These are phyloP conservation scores for Marisa cornuarietis DNA, from an alignment of 1,140 invertebrate genomes.

Conservation along the genomic window DNA sequence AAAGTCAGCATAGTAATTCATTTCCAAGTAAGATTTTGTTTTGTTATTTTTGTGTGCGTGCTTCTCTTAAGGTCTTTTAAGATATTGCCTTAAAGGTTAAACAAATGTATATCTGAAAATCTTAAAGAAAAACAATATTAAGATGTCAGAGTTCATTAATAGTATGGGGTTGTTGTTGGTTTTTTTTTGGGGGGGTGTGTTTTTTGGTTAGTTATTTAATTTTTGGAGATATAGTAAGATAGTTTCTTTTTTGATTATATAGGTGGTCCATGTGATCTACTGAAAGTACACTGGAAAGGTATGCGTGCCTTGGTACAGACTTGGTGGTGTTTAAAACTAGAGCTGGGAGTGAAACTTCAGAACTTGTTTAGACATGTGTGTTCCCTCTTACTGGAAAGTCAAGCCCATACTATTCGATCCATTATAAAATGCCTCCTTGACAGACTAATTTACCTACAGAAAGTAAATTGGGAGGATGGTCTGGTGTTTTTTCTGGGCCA, in stretches of 20 bases:
- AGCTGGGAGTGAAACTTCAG: not conserved
- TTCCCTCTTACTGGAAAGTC: not conserved
- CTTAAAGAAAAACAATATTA: too few species aligned
- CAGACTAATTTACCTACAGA: conserved; percentile 6
- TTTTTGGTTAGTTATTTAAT: too few species aligned
- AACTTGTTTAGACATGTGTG: not conserved
- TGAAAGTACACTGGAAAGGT: not conserved
- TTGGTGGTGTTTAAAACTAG: not conserved
- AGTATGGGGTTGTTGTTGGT: too few species aligned
- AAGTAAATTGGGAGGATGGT: not conserved
- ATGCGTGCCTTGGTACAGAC: not conserved
- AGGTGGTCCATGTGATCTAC: not conserved
- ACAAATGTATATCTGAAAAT: too few species aligned
- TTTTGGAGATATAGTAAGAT: too few species aligned
- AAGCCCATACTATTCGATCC: not conserved
- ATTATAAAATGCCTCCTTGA: not conserved
- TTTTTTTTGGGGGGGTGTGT: too few species aligned
- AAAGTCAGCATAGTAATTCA: not conserved
- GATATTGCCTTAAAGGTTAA: too few species aligned
- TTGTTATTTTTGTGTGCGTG: too few species aligned
- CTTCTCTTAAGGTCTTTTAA: too few species aligned
- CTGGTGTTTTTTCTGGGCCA: conserved; percentile 12
- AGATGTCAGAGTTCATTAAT: too few species aligned
- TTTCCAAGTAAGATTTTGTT: not conserved
- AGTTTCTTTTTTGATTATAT: not conserved